Base-by-base conservation (phyloP, 1,140 invertebrate genomes). In the Physella acuta region DNA sequence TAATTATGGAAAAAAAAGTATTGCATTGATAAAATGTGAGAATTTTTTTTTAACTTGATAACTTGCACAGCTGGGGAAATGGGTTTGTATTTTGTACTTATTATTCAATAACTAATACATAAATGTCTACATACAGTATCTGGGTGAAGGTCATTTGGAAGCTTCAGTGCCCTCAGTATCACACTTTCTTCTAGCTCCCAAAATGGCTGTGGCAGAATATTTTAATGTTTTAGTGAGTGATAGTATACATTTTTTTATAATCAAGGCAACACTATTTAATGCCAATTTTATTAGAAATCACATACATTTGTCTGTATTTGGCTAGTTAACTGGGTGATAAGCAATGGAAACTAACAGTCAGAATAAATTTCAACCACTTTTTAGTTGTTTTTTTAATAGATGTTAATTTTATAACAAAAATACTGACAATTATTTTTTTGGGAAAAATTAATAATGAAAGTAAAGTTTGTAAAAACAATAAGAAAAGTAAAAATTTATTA, bases 71-170 rank as follows among this genome's bases (percentile, higher is more conserved):
- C n/a, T n/a, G n/a, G n/a, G n/a, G n/a, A n/a, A n/a, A n/a, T n/a
- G n/a, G n/a, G n/a, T n/a, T n/a, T n/a, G n/a, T n/a, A n/a, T n/a
- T n/a, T n/a, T n/a, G n/a, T n/a, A n/a, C n/a, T n/a, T n/a, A n/a
- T n/a, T n/a, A n/a, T n/a, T n/a, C n/a, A n/a, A n/a, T n/a, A n/a
- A n/a, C n/a, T n/a, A n/a, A n/a, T n/a, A n/a, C n/a, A n/a, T n/a
- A n/a, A n/a, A n/a, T n/a, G n/a, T n/a, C n/a, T n/a, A 55, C 44
- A 52, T 53, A 69, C 68, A 14, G 68, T 69, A 5, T 33, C 24
- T 0, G 11, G 3, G 30, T 69, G 37, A 17, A 69, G 33, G 8
- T 69, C 59, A 62, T 69, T 69, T n/a, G 68, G 68, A 5, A 69
- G 33, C 24, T 59, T 61, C n/a, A 69, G 51, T 2, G 28, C 49